Conservation (phyloP, 1,140 invertebrate species). For the Drosophila mojavensis region DNA sequence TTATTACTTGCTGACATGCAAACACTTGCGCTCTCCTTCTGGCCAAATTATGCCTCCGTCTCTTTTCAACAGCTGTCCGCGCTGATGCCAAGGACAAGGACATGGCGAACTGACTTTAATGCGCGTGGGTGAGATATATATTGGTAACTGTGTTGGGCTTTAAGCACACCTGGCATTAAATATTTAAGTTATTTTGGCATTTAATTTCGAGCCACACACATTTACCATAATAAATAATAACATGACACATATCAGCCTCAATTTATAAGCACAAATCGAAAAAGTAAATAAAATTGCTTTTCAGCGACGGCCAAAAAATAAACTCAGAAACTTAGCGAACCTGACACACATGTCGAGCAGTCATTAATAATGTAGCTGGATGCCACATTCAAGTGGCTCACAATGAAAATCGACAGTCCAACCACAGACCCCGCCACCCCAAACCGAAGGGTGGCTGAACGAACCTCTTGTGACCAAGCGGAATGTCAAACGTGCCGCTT, state of each 20-base stretch:
- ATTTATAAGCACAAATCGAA: constrained; percentile 72
- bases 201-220: constrained; percentile 66
- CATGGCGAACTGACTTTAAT: constrained; percentile 33
- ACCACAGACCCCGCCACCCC: background rate
- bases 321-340: constrained; percentile 61
- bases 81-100: constrained; percentile 73
- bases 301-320: constrained; percentile 46
- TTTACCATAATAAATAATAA: constrained; percentile 73
- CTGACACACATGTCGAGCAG: constrained; percentile 80
- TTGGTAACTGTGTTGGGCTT: constrained; percentile 24
- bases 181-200: constrained; percentile 80
- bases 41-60: background rate
- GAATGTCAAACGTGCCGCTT: constrained; percentile 70
- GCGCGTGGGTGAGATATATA: constrained; percentile 9
- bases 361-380: constrained; percentile 78
- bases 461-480: constrained; percentile 19
- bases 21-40: constrained; percentile 64
- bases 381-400: constrained; percentile 47
- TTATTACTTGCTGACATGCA: constrained; percentile 82
- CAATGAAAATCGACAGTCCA: constrained; percentile 64
- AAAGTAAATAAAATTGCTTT: constrained; percentile 83
- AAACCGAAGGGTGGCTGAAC: background rate
- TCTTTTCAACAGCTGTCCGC: constrained; percentile 5
- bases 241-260: constrained; percentile 64
- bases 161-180: constrained; percentile 64